Evolutionary conservation across 2,113 vertebrate species (phyloP), one percentile per base, ranked within the genome.

Genomic region (Hippocampus barbouri): DNA sequence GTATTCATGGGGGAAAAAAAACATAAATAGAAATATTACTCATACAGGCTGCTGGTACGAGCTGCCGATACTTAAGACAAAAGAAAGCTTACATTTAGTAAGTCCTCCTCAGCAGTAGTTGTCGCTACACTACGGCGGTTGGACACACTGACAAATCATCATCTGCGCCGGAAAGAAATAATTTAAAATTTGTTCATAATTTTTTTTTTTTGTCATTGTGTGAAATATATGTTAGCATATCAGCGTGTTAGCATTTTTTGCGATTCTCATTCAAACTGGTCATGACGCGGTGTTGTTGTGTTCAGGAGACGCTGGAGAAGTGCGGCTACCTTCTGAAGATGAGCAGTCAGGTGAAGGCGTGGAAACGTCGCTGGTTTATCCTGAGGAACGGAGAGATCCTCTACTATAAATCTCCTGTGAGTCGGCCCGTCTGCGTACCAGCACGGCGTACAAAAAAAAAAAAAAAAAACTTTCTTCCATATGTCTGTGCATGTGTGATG

Each of bases 351-450:
- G 91, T 95, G 62, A 95, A 94, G 80, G 94, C 90, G 0, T 96
- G 95, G 95, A 96, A 96, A 70, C 93, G 95, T 12, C 90, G 95
- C 77, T 96, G 95, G 95, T 96, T 96, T 86, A 93, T 95, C 77
- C 88, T 96, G 75, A 93, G 93, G 80, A 96, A 95, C 51, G 92
- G 93, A 75, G 95, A 95, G 74, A 94, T 96, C 71, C 92, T 93
- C 78, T 96, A 96, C 89, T 96, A 95, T 86, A 96, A 96, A 74
- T 94, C 95, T 59, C 95, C 95, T 4, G 95, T 96, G 85, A 95
- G 95, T 92, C 16, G n/a, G 40, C 54, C 62, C 4, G 68, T 21
- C 47, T 27, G 70, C 68, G 74, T 79, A 78, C 69, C 68, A 77
- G 77, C 77, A 72, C 8, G 4, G 20, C 2, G 20, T 3, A 62